A percentile compares a stretch with the other conserved stretches of the same genome.
phyloP scores from a whole-genome alignment of 2,888 invertebrate genomes.

The Lamproptera curius region DNA sequence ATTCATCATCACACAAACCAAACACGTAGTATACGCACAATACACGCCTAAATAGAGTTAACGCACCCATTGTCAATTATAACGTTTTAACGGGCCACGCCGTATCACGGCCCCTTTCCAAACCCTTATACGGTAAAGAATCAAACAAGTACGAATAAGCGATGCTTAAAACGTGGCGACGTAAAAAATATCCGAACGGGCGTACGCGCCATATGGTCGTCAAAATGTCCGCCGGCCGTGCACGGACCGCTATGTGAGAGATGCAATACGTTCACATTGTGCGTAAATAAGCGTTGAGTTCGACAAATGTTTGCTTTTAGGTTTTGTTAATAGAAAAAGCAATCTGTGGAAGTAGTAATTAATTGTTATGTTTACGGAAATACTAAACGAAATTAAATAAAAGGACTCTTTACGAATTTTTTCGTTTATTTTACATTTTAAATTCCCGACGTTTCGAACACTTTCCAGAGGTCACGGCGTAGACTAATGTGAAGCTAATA shows the following conservation, averaged over 20 bases:
- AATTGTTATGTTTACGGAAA: too few species aligned
- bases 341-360: too few species aligned
- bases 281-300: too few species aligned
- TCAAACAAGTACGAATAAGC: conserved; percentile 40
- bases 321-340: too few species aligned
- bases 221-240: conserved; percentile 31
- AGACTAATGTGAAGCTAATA: too few species aligned
- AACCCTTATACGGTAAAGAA: conserved; percentile 50
- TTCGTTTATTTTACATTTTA: too few species aligned
- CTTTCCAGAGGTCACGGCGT: too few species aligned
- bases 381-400: too few species aligned
- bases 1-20: not conserved
- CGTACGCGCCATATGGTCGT: conserved; percentile 56
- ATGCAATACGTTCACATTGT: too few species aligned
- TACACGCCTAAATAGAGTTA: conserved; percentile 44
- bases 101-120: conserved; percentile 58
- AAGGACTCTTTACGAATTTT: too few species aligned
- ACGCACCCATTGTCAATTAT: conserved; percentile 47
- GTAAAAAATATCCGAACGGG: conserved; percentile 39
- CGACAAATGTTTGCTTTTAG: too few species aligned
- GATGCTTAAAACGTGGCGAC: conserved; percentile 43
- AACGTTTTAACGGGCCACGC: conserved; percentile 46
- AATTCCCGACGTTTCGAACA: too few species aligned
- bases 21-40: not conserved
- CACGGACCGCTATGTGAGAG: conserved; percentile 6